Evolutionary conservation across 2,888 invertebrate genomes (phyloP).

Genomic region (Netelia melanura): DNA sequence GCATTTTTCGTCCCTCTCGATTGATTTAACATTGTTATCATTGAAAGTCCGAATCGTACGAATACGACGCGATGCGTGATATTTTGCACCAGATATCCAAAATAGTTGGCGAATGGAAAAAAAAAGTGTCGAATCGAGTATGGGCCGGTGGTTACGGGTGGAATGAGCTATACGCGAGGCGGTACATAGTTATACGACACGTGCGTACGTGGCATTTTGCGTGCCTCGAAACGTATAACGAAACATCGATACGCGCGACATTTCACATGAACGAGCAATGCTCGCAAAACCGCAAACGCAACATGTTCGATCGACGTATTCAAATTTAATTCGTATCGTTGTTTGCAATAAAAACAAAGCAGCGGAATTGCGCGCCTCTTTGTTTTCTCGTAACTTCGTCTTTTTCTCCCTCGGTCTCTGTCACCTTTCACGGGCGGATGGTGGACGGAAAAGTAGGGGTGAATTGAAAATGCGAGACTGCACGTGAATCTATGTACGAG

Average conservation of each 20-base stretch:
- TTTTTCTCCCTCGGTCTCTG: background rate
- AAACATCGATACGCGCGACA: slow-evolving; percentile 17
- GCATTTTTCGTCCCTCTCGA: too few relatives aligned
- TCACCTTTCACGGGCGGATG: slow-evolving; percentile 3
- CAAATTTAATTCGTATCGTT: slow-evolving; percentile 50
- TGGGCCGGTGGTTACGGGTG: background rate
- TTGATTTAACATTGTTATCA: too few relatives aligned
- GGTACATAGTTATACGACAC: background rate
- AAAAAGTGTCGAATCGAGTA: too few relatives aligned
- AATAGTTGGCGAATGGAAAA: too few relatives aligned
- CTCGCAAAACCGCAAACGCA: background rate
- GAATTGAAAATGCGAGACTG: slow-evolving; percentile 47
- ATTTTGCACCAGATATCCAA: too few relatives aligned
- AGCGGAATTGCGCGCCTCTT: background rate
- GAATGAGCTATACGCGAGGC: background rate
- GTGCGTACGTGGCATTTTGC: background rate
- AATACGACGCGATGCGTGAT: too few relatives aligned
- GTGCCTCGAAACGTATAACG: background rate
- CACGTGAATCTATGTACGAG: slow-evolving; percentile 9
- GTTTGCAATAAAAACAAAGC: background rate
- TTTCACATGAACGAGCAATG: slow-evolving; percentile 7
- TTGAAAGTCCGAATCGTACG: too few relatives aligned
- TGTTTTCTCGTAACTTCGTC: background rate
- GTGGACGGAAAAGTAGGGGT: background rate
- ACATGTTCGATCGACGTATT: slow-evolving; percentile 46